Evolutionary conservation across 2,113 vertebrate genomes (phyloP).

Genomic region (Agelaius phoeniceus): DNA sequence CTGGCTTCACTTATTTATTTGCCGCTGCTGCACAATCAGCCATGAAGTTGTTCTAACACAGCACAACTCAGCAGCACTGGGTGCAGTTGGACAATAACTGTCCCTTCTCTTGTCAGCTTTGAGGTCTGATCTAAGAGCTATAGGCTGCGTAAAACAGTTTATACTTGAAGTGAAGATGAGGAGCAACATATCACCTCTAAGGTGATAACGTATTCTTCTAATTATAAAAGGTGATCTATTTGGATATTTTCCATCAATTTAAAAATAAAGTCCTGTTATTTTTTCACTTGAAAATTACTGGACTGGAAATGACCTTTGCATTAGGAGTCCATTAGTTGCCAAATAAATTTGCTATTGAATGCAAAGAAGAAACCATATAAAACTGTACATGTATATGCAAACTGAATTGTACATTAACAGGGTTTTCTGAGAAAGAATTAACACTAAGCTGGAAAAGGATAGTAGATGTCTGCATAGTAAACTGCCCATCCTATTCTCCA

Average conservation of each 20-base stretch:
- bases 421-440: neutral
- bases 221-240: neutral
- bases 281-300: neutral
- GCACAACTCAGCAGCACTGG: neutral
- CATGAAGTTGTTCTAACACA: neutral
- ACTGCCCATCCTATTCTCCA: neutral
- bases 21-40: neutral
- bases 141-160: neutral
- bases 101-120: neutral
- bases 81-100: neutral
- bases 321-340: neutral
- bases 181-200: neutral
- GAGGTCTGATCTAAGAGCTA: neutral
- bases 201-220: neutral
- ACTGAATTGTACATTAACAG: neutral
- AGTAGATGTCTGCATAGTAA: neutral
- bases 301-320: neutral
- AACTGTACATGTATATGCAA: neutral
- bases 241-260: neutral
- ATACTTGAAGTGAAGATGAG: neutral
- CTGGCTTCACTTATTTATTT: neutral
- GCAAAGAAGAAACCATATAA: neutral
- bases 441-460: neutral
- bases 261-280: constrained; percentile 1
- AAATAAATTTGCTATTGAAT: neutral